These are phyloP conservation scores for Pelodiscus sinensis DNA, from an alignment of 2,113 vertebrate genomes.

Conservation along the genomic window DNA sequence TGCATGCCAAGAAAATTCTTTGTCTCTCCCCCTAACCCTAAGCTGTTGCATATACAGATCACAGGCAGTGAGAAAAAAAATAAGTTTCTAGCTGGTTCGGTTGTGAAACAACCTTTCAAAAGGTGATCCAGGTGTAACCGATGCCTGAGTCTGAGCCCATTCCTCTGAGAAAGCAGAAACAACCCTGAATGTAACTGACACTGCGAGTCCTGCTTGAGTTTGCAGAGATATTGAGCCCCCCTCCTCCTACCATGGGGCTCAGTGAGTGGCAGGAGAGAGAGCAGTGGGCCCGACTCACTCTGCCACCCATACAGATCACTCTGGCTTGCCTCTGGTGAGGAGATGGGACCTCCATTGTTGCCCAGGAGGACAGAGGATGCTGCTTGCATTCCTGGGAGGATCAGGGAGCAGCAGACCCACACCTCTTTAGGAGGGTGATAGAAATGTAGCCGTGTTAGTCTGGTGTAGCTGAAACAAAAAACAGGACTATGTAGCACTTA, in stretches of 20 bases:
- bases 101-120: neutral
- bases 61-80: neutral
- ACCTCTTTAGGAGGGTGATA: neutral
- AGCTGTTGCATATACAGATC: neutral
- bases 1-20: neutral
- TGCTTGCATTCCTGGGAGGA: neutral
- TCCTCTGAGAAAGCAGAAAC: neutral
- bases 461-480: no score
- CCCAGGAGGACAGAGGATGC: neutral
- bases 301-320: neutral
- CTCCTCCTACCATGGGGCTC: neutral
- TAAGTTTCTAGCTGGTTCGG: neutral
- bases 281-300: neutral
- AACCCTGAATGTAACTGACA: neutral
- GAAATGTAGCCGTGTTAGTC: no score
- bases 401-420: neutral
- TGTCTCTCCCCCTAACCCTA: neutral
- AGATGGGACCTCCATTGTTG: neutral
- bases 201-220: neutral
- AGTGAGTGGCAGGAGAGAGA: no score
- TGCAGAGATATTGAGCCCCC: neutral
- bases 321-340: neutral
- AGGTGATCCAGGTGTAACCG: neutral
- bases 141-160: neutral
- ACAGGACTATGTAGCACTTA: no score